Base-by-base conservation (phyloP, 2,797 vertebrate genomes). In the Danio choprae region DNA sequence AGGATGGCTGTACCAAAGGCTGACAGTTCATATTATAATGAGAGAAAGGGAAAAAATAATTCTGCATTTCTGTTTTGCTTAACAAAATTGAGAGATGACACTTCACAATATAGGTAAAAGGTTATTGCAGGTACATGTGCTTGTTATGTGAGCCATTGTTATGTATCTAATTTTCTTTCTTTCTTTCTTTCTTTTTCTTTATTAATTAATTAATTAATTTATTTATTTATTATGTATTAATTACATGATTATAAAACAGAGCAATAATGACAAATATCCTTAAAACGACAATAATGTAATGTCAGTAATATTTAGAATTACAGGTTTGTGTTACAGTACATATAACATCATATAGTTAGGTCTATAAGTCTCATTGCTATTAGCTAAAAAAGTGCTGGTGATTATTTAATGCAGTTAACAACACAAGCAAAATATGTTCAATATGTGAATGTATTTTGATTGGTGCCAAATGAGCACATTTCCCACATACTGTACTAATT, bases 1-100 rank as follows among this genome's bases (percentile, higher is more conserved):
- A 63, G 38, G 6, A 44, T 63, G 36, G 77, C 10, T 55, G 6
- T 72, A 55, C 69, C 50, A 56, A 72, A 56, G 60, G 48, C 51
- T 29, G 58, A 53, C 69, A n/a, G n/a, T 71, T 70, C 9, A 51
- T 22, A 46, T 18, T 44, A 36, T 20, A 46, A n/a, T 41, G 15
- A 38, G 12, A 43, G n/a, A n/a, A 20, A 59, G n/a, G 29, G 29
- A n/a, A 38, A 7, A 51, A 15, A 58, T 36, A n/a, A n/a, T n/a
- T n/a, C n/a, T n/a, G 6, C 38, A 20, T 44, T 59, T 7, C 41
- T 58, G 11, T 56, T 68, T 18, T 67, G 38, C 20, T 18, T 11
- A 6, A 63, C 60, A 46, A 77, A 65, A 63, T 15, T 51, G 7
- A 40, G 11, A 63, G n/a, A 44, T 56, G n/a, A 71, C 51, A 71